Evolutionary conservation across 2,888 invertebrate species (phyloP), one percentile per base, ranked within the genome.

Genomic region (Drosophila suboccidentalis): DNA sequence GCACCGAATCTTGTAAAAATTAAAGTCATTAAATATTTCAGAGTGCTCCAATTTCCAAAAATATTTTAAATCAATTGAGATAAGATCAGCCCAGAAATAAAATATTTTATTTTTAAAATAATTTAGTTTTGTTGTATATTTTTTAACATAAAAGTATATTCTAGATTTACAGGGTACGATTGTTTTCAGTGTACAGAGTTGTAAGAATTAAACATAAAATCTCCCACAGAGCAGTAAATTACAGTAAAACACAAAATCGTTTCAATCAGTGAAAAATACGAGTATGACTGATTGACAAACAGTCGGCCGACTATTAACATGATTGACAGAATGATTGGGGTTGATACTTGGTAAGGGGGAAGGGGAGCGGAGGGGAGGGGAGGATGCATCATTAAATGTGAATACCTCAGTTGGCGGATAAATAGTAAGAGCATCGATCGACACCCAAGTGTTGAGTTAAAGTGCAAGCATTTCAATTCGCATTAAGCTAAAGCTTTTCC

Each of bases 381-480:
- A n/a, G 26, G 26, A 11, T 36, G 55, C 67, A 80, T 78, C 67
- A 74, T 77, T 70, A 61, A 59, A 61, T 78, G 81, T 43, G 75
- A 62, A 65, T 72, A 43, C 17, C 58, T 39, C 17, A 36, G 6
- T 29, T 29, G 39, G 10, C n/a, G 15, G 34, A 34, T 22, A 47
- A 47, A 26, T 38, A 22, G 60, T 26, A 36, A 44, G 47, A 53
- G 41, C 19, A 38, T 49, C 51, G 44, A 61, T 49, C 51, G 44
- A 61, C 72, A 55, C 62, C 74, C 74, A 79, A 65, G 71, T 71
- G 78, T 75, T 80, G 69, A 71, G 71, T 66, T 69, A 58, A 83
- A 73, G 66, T 72, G 68, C 66, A 78, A 73, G 82, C 87, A 73
- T 84, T 84, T 80, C 78, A 75, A 58, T 78, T 83, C 71, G 77